Base-by-base conservation (phyloP, 1,140 invertebrate species). In the Drosophila nigrodunni region DNA sequence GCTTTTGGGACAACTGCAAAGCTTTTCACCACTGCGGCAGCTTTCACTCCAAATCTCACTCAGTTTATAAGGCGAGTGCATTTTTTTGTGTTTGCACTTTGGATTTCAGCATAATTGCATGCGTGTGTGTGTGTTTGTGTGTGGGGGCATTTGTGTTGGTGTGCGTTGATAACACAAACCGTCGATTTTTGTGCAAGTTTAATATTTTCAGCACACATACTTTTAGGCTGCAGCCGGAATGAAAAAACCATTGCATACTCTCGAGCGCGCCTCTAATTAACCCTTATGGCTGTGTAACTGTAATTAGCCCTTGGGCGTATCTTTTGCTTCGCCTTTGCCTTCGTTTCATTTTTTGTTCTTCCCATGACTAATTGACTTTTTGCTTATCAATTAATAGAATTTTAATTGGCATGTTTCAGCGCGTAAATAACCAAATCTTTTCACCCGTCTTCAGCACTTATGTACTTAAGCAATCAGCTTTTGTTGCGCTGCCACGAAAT, bases 301-400 rank as follows among this genome's bases (percentile, higher is more conserved):
- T 30, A 61, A 69, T 69, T 69, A 44, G 21, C 41, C 18, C 39
- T 52, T 34, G 8, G 30, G 44, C 59, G 34, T 34, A 34, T 7
- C 25, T 30, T 30, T 30, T 30, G 25, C 25, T 30, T 30, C 25
- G 25, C 25, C 25, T 30, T 30, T 6, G 25, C n/a, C n/a, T 11
- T 30, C 5, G n/a, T 46, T 46, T 15, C 6, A 13, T 46, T 15
- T 46, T 46, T 7, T 13, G 3, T 52, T 55, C 5, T 3, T 7
- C 35, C 44, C 46, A 47, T 71, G 73, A 65, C 73, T 75, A 71
- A 71, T 71, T 71, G 52, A 64, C 59, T 13, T 47, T 69, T 59
- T 54, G 21, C 79, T 88, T 88, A 87, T 88, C 82, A 74, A 30
- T 35, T 83, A 83, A 87, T 77, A 66, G 68, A 55, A 65, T 66